phyloP scores from a whole-genome alignment of 2,113 vertebrate species.

The Ictalurus furcatus region DNA sequence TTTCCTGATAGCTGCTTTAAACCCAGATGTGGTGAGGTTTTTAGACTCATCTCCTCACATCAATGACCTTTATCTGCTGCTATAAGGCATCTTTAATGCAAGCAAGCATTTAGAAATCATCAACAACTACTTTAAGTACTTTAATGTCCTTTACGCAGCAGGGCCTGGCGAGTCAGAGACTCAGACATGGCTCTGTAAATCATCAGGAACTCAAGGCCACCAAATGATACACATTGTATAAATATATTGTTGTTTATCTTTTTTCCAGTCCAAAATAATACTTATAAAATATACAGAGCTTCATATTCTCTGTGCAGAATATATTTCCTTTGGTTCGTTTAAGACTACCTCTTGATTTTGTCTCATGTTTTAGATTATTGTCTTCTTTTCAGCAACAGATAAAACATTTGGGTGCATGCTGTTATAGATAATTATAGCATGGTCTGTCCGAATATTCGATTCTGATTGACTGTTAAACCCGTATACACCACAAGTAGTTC shows the following conservation, averaged over 20 bases:
- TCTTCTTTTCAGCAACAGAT: neutral
- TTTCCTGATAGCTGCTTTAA: conserved; percentile 35
- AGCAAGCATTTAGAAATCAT: conserved; percentile 34
- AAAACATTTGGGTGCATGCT: neutral
- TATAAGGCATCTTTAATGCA: conserved; percentile 6
- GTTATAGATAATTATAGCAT: neutral
- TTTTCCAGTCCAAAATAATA: neutral
- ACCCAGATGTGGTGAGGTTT: conserved; percentile 33
- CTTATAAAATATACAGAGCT: neutral
- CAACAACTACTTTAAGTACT: conserved; percentile 35
- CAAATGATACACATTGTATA: neutral
- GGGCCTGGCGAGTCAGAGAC: neutral
- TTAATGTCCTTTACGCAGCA: conserved; percentile 8
- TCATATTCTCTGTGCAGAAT: neutral
- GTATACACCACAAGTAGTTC: too few relatives aligned
- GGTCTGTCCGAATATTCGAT: too few relatives aligned
- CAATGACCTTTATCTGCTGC: conserved; percentile 34
- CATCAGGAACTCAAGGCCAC: neutral
- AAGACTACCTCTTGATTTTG: neutral
- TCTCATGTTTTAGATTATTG: neutral
- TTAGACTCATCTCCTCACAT: conserved; percentile 18
- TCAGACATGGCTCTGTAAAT: neutral
- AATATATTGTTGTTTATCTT: neutral
- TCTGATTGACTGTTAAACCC: too few relatives aligned
- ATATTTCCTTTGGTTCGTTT: neutral